These are phyloP conservation scores for Gymnocypris eckloni DNA, from an alignment of 2,797 vertebrate genomes.

Conservation along the genomic window DNA sequence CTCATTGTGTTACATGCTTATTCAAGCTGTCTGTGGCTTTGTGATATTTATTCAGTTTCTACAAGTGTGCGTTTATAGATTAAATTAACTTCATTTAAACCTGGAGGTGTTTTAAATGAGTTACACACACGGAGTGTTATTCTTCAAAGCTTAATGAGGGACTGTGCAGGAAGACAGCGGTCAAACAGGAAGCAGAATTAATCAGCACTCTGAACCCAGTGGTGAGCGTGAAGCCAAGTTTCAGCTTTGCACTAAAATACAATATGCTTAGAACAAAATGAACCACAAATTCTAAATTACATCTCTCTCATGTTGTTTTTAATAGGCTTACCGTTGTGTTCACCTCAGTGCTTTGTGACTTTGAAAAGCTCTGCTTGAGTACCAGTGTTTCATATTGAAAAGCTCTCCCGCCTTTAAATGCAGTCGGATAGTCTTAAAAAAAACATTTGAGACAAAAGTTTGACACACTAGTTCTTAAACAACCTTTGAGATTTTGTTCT, in stretches of 20 bases:
- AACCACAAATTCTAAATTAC: neutral
- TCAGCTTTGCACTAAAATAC: neutral
- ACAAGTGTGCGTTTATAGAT: neutral
- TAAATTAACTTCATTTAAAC: conserved; percentile 9
- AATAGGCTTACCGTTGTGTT: neutral
- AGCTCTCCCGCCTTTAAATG: neutral
- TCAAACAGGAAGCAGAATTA: conserved; percentile 13
- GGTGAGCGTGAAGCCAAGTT: neutral
- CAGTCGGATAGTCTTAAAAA: neutral
- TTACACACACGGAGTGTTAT: neutral
- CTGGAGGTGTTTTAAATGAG: neutral
- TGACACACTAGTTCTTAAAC: neutral
- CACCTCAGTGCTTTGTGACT: neutral
- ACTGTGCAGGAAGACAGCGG: neutral
- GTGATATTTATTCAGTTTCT: neutral
- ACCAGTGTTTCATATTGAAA: neutral
- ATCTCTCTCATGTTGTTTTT: neutral
- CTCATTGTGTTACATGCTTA: neutral
- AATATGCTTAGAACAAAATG: neutral
- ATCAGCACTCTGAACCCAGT: neutral
- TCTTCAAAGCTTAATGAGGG: conserved; percentile 1
- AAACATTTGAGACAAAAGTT: neutral
- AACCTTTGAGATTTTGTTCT: no score
- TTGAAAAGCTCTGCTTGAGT: neutral
- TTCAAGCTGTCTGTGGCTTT: neutral